Conservation (phyloP, 2,113 vertebrate species). For the Apeltes quadracus region DNA sequence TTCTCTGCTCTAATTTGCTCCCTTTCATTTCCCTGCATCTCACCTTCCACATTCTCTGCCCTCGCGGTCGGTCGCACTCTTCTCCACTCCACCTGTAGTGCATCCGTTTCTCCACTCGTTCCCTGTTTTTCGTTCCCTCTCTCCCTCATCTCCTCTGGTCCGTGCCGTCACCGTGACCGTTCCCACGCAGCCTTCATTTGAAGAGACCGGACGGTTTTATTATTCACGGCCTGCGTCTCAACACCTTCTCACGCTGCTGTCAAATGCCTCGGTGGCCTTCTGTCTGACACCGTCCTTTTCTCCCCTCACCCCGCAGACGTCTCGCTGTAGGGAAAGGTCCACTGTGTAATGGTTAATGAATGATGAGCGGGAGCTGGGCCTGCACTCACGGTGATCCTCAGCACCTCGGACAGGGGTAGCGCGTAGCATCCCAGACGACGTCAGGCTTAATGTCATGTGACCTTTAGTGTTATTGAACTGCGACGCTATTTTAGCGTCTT, state of each 20-base stretch:
- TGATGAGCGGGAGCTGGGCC: constrained; percentile 48
- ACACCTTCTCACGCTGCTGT: constrained; percentile 37
- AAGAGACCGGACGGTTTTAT: constrained; percentile 59
- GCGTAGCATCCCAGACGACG: constrained; percentile 36
- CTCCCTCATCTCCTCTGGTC: constrained; percentile 29
- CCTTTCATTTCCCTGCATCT: constrained; percentile 22
- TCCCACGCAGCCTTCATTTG: constrained; percentile 47
- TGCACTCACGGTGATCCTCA: constrained; percentile 41
- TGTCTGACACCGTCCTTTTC: constrained; percentile 20
- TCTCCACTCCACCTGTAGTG: not conserved
- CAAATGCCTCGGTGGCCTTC: constrained; percentile 33
- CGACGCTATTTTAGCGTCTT: constrained; percentile 14
- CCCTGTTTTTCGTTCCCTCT: constrained; percentile 6
- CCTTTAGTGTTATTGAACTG: constrained; percentile 24
- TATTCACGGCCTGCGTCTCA: constrained; percentile 64
- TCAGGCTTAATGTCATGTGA: constrained; percentile 57
- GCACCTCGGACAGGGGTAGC: constrained; percentile 36
- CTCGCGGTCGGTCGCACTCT: constrained; percentile 18
- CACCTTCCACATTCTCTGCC: constrained; percentile 21
- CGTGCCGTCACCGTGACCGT: constrained; percentile 46
- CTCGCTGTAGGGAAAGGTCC: constrained; percentile 56
- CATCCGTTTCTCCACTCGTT: constrained; percentile 25
- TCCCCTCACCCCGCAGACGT: constrained; percentile 8
- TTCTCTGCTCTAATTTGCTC: constrained; percentile 41
- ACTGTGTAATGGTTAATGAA: constrained; percentile 68